Base-by-base conservation (phyloP, 1,140 invertebrate species). In the Drosophila micromelanica region DNA sequence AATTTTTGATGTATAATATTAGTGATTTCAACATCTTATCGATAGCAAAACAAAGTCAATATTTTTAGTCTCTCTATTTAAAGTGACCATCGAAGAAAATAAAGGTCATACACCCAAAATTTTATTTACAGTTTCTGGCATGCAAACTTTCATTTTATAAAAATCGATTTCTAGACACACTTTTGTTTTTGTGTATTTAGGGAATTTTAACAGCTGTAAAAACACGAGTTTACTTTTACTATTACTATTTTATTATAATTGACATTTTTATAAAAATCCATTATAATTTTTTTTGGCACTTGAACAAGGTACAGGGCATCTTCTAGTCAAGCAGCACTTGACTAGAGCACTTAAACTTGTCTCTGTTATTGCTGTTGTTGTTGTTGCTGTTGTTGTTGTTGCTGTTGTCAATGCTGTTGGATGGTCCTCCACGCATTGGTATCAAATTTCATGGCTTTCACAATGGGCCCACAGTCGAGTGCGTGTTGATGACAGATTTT, bases 401-500 rank as follows among this genome's bases (percentile, higher is more conserved):
- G 35, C 51, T 70, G 35, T 37, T 69, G 52, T n/a, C 49, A 30
- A 23, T 49, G 52, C 32, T 64, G 56, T 49, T 56, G 30, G 69
- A 67, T 72, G 54, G 62, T 62, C 65, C 68, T 78, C 74, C 67
- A 89, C 74, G 78, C 79, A 77, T 79, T 87, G 75, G 79, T 89
- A 87, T 87, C 82, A 76, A 87, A 87, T 87, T 87, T 87, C 82
- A 87, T 82, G 82, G 76, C 84, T 76, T 76, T 86, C 65, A 73
- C 68, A 80, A 78, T 65, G 67, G 65, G 43, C 74, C 54, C 67
- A 68, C 57, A 65, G 80, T 80, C 76, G 74, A 70, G 80, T 68
- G 82, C 84, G 84, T 87, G 82, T 76, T 82, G 84, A 87, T 87
- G 82, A 87, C 82, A 87, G 82, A 87, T 87, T 87, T 82, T 64